Percentiles rank a stretch among this genome's conserved stretches.
Evolutionary conservation across 2,113 vertebrate species (phyloP).

Genomic region (Prunella fulvescens): DNA sequence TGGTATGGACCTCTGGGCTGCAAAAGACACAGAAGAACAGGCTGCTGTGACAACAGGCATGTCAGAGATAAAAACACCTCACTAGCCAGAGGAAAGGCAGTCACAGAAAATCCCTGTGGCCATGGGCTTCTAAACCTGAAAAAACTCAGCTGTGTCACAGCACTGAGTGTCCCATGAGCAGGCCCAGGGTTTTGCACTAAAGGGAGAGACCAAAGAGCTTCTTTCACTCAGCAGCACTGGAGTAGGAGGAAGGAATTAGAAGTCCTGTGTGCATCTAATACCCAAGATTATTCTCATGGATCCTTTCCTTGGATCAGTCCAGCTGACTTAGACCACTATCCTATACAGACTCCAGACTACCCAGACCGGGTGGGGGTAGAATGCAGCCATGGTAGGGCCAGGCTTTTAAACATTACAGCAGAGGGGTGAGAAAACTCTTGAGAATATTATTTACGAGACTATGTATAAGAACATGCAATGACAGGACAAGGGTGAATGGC

Average conservation of each 20-base stretch:
- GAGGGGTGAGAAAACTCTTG: background rate
- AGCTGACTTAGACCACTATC: background rate
- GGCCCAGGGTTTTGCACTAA: background rate
- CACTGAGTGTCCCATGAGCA: rapidly evolving
- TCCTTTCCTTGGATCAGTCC: background rate
- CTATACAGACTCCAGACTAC: background rate
- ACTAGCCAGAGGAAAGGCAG: background rate
- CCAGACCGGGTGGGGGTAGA: background rate
- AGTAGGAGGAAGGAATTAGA: background rate
- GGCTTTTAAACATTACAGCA: background rate
- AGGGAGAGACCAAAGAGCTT: background rate
- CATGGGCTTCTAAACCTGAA: background rate
- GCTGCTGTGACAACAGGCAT: background rate
- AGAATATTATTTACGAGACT: background rate
- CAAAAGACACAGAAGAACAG: background rate
- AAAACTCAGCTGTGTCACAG: background rate
- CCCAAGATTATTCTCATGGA: background rate
- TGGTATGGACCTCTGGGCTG: background rate
- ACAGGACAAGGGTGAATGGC: background rate
- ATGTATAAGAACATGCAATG: background rate
- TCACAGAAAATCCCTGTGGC: background rate
- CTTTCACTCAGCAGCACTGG: background rate
- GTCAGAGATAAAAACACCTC: background rate
- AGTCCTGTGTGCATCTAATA: background rate
- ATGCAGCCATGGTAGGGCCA: rapidly evolving